phyloP scores from a whole-genome alignment of 2,888 invertebrate species.

The Argynnis bischoffii region DNA sequence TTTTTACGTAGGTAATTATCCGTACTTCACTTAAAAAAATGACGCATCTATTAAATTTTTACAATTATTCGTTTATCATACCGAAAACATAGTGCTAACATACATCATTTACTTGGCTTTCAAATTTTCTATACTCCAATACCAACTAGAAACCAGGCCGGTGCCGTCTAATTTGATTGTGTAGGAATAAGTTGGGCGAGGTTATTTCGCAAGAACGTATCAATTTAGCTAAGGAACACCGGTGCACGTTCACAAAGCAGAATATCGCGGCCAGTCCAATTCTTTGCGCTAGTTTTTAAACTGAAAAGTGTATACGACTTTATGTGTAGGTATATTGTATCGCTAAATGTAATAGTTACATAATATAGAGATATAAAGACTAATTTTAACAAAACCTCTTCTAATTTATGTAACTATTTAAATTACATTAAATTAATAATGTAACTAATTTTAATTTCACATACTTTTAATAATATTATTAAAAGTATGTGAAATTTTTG shows the following conservation, averaged over 20 bases:
- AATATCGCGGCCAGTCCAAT: slow-evolving; percentile 62
- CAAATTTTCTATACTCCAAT: slow-evolving; percentile 51
- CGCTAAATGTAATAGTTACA: too few species aligned
- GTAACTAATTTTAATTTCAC: background rate
- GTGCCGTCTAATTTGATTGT: slow-evolving; percentile 63
- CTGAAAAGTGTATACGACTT: background rate
- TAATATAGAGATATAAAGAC: background rate
- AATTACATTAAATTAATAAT: slow-evolving; percentile 1
- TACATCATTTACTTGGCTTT: slow-evolving; percentile 10
- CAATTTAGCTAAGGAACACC: slow-evolving; percentile 71
- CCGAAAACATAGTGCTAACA: background rate
- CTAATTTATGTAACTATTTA: background rate
- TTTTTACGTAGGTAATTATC: background rate
- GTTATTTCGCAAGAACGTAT: slow-evolving; percentile 79
- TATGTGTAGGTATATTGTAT: too few species aligned
- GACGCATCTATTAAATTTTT: too few species aligned
- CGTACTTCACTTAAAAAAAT: too few species aligned
- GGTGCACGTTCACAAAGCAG: slow-evolving; percentile 59
- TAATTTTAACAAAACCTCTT: too few species aligned
- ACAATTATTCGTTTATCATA: background rate
- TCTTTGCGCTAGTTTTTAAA: slow-evolving; percentile 67
- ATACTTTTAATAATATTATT: slow-evolving; percentile 5
- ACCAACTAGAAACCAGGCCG: slow-evolving; percentile 47
- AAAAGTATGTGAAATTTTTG: slow-evolving; percentile 35
- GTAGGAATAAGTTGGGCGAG: slow-evolving; percentile 75